Base-by-base conservation (phyloP, 2,888 invertebrate species). In the Dryobota labecula region DNA sequence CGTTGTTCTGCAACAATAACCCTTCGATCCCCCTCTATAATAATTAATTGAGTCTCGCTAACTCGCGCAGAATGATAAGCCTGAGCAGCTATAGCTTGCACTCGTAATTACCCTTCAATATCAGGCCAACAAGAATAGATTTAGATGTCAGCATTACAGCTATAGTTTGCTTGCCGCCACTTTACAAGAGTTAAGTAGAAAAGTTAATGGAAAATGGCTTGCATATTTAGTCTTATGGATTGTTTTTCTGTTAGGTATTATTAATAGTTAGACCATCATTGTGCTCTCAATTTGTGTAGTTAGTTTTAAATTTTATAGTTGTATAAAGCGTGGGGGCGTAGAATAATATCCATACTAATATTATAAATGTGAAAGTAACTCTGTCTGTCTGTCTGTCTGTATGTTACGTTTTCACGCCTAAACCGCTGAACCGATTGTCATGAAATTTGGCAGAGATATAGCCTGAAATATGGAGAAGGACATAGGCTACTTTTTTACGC, bases 21-120 rank as follows among this genome's bases (percentile, higher is more conserved):
- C 65, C 47, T 56, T 47, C 62, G 36, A 74, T 56, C 33, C 45
- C 43, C 62, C 33, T 57, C 45, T 56, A 53, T 53, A 67, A 58
- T 61, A 58, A 69, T 73, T 80, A 70, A 70, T 76, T 41, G 63
- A 47, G 33, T 65, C 47, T 57, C 43, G 53, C 20, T 45, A 67
- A 61, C 56, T 78, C 47, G 45, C 11, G 33, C 67, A 24, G 63
- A 51, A 68, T 67, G 58, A 56, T 56, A 61, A 79, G 53, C 53
- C 24, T 56, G 56, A 71, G 15, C 43, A 60, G 41, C 63, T 67
- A 41, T 20, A 41, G 73, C 57, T 43, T 58, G 66, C 66, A 78
- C 47, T 78, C 78, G 54, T 78, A 72, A 77, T 78, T 77, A 63
- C 57, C 72, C 62, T 77, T 77, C 78, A 76, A 57, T 71, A 76